Evolutionary conservation across 2,888 invertebrate genomes (phyloP).

Genomic region (Zeuzera pyrina): DNA sequence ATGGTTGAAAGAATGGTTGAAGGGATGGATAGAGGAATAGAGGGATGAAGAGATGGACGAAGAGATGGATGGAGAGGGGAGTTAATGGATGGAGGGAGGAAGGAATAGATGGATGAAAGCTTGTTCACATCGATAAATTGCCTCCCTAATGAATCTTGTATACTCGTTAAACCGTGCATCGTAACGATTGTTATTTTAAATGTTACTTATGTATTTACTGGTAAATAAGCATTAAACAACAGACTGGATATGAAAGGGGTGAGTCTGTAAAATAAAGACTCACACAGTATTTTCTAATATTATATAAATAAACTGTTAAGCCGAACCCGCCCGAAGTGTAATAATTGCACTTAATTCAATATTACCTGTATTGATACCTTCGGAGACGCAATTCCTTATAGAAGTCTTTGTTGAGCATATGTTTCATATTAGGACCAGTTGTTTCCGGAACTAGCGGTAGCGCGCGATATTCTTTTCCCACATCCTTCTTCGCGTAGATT

Average conservation of each 20-base stretch:
- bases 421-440: constrained; percentile 52
- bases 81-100: neutral
- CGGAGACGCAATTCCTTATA: constrained; percentile 80
- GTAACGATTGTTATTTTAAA: too few relatives aligned
- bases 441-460: constrained; percentile 49
- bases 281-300: too few relatives aligned
- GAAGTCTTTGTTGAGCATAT: constrained; percentile 75
- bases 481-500: constrained; percentile 73
- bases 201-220: too few relatives aligned
- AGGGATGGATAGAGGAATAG: too few relatives aligned
- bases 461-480: constrained; percentile 67
- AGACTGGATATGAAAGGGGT: too few relatives aligned
- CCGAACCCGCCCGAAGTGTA: too few relatives aligned
- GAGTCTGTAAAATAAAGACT: too few relatives aligned
- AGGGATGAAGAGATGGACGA: neutral
- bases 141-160: too few relatives aligned
- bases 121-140: neutral
- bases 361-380: constrained; percentile 77
- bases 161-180: too few relatives aligned
- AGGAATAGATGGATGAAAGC: neutral
- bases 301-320: too few relatives aligned
- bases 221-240: too few relatives aligned
- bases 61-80: neutral
- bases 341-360: too few relatives aligned
- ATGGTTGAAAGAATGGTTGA: neutral